Evolutionary conservation across 2,113 vertebrate genomes (phyloP).

Genomic region (Brachypodius melanocephalos): DNA sequence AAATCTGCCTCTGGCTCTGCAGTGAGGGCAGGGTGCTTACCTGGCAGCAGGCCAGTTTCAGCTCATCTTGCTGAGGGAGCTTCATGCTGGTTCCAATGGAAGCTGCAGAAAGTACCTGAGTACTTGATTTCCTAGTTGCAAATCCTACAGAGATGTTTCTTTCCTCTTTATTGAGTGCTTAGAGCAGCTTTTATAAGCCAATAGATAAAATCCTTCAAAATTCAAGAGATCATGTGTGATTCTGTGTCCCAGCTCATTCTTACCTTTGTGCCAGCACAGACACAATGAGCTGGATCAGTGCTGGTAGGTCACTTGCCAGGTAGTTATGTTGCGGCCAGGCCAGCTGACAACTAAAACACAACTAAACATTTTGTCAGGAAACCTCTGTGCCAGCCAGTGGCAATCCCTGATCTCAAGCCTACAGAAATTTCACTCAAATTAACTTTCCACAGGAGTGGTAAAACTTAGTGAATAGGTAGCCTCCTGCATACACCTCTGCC

Average conservation of each 20-base stretch:
- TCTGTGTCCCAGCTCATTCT: not conserved
- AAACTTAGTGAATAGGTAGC: not conserved
- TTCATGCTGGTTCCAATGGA: not conserved
- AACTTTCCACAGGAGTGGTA: not conserved
- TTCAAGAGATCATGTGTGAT: not conserved
- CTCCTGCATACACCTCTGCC: accelerated
- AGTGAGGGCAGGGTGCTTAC: not conserved
- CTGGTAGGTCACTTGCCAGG: too few species aligned
- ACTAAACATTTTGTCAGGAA: not conserved
- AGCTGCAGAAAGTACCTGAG: not conserved
- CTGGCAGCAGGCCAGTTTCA: not conserved
- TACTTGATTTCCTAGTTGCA: not conserved
- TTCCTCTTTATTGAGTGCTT: not conserved
- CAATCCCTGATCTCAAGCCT: not conserved
- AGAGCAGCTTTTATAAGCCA: not conserved
- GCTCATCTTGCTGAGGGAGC: not conserved
- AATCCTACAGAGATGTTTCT: not conserved
- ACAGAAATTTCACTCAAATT: not conserved
- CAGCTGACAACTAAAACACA: not conserved
- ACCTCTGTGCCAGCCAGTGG: not conserved
- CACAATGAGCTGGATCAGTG: not conserved
- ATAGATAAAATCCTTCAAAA: not conserved
- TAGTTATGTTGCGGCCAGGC: not conserved
- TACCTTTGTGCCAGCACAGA: not conserved
- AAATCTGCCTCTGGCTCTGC: not conserved